These are phyloP conservation scores for Galeopterus variegatus DNA, from an alignment of 2,113 vertebrate genomes.

Conservation along the genomic window DNA sequence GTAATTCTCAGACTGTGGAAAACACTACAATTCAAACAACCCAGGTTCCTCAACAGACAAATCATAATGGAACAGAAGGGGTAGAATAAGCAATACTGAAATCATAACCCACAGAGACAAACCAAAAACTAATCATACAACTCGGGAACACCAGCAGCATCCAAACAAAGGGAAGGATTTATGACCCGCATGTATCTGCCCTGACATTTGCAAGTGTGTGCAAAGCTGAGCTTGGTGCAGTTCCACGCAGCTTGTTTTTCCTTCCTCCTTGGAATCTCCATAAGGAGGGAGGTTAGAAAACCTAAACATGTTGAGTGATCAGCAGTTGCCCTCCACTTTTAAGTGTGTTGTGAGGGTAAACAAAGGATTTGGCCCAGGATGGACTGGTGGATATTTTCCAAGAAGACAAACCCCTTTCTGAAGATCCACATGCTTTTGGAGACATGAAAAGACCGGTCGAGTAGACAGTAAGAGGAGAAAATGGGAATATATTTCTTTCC, in stretches of 20 bases:
- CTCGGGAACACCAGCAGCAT: neutral
- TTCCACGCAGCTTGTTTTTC: neutral
- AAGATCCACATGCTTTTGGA: accelerated
- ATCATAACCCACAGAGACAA: neutral
- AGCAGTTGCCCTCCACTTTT: neutral
- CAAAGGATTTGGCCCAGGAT: too few species aligned
- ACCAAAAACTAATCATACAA: neutral
- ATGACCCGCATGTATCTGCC: neutral
- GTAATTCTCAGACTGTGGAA: neutral
- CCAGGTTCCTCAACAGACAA: neutral
- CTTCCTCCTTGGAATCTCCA: too few species aligned
- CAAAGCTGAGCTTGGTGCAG: neutral
- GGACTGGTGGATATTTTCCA: neutral
- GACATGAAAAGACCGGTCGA: neutral
- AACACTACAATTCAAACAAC: neutral
- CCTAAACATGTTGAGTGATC: too few species aligned
- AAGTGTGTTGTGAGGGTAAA: neutral
- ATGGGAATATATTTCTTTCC: neutral
- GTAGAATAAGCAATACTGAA: neutral
- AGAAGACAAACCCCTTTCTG: neutral
- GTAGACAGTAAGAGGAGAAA: neutral
- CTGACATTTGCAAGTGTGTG: neutral
- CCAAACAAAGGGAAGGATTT: neutral
- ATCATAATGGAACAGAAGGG: neutral
- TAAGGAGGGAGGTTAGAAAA: neutral